These are phyloP conservation scores for Oreochromis grahami DNA, from an alignment of 2,797 vertebrate species.

Conservation along the genomic window DNA sequence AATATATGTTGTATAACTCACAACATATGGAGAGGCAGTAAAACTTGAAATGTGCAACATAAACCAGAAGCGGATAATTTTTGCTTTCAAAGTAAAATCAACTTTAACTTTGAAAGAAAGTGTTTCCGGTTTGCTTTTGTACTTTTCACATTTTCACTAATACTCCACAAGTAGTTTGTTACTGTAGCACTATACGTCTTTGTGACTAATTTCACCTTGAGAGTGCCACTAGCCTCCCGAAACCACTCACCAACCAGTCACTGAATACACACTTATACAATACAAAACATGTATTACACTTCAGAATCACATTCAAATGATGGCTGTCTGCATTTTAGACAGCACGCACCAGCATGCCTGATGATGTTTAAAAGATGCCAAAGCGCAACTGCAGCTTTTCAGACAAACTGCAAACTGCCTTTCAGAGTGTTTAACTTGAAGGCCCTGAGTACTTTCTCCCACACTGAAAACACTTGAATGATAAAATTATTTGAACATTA, in stretches of 20 bases:
- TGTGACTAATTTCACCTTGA: background rate
- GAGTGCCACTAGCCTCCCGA: background rate
- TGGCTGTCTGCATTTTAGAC: background rate
- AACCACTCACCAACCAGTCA: background rate
- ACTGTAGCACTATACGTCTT: background rate
- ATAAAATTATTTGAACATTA: background rate
- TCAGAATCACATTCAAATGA: background rate
- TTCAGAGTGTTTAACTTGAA: accelerated
- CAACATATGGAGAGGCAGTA: background rate
- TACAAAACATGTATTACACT: background rate
- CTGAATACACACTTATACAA: background rate
- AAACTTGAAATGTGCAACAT: background rate
- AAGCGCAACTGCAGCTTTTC: too few relatives aligned
- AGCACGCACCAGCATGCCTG: too few relatives aligned
- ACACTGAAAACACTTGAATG: background rate
- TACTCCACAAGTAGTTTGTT: background rate
- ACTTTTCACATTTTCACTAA: background rate
- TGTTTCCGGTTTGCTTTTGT: background rate
- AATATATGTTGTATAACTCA: constrained; percentile 67
- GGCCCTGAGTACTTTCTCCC: background rate
- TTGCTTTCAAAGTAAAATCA: background rate
- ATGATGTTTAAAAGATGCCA: too few relatives aligned
- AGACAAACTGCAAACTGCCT: background rate
- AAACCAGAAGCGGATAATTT: background rate
- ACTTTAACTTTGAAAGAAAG: background rate